These are phyloP conservation scores for Microcebus tavaratra DNA, from an alignment of 2,113 vertebrate species.

Conservation along the genomic window DNA sequence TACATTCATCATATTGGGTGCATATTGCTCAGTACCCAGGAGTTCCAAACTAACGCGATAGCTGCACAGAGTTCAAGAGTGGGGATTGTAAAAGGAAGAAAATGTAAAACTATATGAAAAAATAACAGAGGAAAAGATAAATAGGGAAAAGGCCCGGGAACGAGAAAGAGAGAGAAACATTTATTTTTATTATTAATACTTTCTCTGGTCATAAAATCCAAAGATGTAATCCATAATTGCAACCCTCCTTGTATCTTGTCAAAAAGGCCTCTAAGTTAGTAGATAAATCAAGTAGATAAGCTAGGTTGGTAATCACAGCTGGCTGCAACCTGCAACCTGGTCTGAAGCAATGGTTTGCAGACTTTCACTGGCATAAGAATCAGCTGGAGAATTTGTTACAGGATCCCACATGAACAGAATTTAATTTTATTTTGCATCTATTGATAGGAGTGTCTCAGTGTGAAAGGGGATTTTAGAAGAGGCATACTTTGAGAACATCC, in stretches of 20 bases:
- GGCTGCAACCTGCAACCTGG: not conserved
- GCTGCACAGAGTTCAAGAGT: not conserved
- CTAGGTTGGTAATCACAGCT: no score
- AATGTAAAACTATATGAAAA: not conserved
- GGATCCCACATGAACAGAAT: not conserved
- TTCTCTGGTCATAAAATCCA: not conserved
- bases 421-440: conserved; percentile 36
- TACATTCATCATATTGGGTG: not conserved
- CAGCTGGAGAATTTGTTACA: not conserved
- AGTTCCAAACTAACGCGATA: not conserved
- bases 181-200: not conserved
- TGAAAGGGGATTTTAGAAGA: conserved; percentile 36
- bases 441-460: not conserved
- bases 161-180: not conserved
- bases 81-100: not conserved
- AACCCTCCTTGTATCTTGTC: not conserved
- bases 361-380: not conserved
- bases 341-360: not conserved
- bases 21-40: not conserved
- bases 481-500: not conserved
- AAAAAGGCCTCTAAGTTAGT: not conserved
- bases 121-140: not conserved
- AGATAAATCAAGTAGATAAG: not conserved
- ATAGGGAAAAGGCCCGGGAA: not conserved
- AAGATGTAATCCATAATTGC: not conserved